Conservation (phyloP, 2,888 invertebrate genomes). For the Ditylenchus weischeri region DNA sequence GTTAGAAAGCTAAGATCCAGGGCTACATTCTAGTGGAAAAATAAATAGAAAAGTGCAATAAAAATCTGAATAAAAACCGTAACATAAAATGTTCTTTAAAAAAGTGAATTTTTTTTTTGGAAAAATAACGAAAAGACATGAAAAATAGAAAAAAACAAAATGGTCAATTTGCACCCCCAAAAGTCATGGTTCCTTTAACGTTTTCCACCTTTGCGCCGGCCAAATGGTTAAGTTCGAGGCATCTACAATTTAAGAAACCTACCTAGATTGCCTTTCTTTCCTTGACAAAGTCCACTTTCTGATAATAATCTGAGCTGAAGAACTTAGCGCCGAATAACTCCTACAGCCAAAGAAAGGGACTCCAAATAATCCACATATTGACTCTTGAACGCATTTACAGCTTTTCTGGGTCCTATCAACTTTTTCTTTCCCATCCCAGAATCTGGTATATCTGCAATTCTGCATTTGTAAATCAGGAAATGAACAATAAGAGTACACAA, state of each 20-base stretch:
- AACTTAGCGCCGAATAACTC: background rate
- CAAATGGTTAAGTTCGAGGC: background rate
- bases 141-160: too few species aligned
- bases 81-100: too few species aligned
- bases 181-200: too few species aligned
- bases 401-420: constrained; percentile 11
- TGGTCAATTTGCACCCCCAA: too few species aligned
- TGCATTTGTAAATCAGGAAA: background rate
- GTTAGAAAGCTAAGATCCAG: too few species aligned
- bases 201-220: too few species aligned
- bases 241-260: background rate
- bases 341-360: background rate
- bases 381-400: constrained; percentile 7
- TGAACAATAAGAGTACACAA: background rate
- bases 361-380: constrained; percentile 8
- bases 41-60: too few species aligned
- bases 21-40: too few species aligned
- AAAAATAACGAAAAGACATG: too few species aligned
- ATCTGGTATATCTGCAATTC: constrained; percentile 8
- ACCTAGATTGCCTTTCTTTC: constrained; percentile 2
- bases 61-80: too few species aligned
- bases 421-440: constrained; percentile 2
- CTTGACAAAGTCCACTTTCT: constrained; percentile 2
- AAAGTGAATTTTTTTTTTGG: too few species aligned
- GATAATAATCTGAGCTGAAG: background rate